Conservation (phyloP, 2,113 vertebrate species). For the Etia nguti region DNA sequence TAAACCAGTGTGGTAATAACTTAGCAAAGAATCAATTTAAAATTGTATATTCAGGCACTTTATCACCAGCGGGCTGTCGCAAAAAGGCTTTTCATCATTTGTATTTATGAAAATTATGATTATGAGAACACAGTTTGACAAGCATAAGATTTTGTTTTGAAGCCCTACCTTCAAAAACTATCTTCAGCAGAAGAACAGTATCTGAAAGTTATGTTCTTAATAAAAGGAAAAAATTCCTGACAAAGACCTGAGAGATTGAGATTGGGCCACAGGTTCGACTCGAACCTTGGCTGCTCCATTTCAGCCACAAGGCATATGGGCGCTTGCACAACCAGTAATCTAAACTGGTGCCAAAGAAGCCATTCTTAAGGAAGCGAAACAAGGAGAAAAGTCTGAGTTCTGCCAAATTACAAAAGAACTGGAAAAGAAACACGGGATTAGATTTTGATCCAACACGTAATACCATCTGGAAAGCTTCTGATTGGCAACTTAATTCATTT, state of each 20-base stretch:
- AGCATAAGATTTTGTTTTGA: not conserved
- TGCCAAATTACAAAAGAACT: not conserved
- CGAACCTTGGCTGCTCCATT: not conserved
- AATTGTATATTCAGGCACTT: not conserved
- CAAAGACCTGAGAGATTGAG: accelerated
- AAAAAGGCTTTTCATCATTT: not conserved
- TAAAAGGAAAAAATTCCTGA: not conserved
- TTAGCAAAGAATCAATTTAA: not conserved
- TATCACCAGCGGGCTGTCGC: not conserved
- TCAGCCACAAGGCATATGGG: not conserved
- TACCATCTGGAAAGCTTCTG: not conserved
- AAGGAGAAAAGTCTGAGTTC: not conserved
- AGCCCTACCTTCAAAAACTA: not conserved
- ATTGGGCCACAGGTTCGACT: not conserved
- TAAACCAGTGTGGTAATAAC: too few species aligned
- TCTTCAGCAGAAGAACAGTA: not conserved
- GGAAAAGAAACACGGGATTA: not conserved
- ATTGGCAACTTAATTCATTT: not conserved
- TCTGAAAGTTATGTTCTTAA: not conserved
- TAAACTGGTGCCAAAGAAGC: not conserved
- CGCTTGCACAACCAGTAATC: not conserved
- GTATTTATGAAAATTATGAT: not conserved
- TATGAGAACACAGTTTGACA: not conserved
- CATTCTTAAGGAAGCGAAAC: not conserved
- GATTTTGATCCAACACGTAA: not conserved